Evolutionary conservation across 2,113 vertebrate species (phyloP), one percentile per base, ranked within the genome.

Genomic region (Amazona guildingii): DNA sequence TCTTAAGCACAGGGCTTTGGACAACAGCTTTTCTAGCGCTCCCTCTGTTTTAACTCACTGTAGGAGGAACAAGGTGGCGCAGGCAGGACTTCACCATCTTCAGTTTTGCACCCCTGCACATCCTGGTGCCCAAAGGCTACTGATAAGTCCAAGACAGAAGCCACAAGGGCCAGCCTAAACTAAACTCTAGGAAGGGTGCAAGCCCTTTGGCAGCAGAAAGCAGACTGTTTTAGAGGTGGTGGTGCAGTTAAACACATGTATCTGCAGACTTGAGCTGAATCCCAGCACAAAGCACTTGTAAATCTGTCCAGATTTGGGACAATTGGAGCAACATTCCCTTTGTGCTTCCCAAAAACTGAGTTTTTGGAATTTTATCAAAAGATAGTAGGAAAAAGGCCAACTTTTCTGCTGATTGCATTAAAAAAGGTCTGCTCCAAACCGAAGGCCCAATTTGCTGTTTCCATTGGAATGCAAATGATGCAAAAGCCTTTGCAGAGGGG

Each of bases 381-480:
- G 17, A 15, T 0, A 10, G 80, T 0, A 79, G 62, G 66, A 48
- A 68, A 78, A 78, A 52, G n/a, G 49, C 3, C 0, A 4, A 75
- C 27, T 59, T 70, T 31, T 75, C 69, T 49, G 86, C 85, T 46
- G 85, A 68, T 70, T 37, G 73, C 75, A 55, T 51, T 37, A 24
- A 27, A 46, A 64, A 66, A 73, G 59, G 19, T 41, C 75, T 74
- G 82, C 73, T 90, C 80, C 82, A 8, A 3, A 70, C 11, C 5
- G 0, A 66, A 49, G 64, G 83, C 49, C 95, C 83, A 89, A 66
- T 87, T 52, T 69, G 86, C 90, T 39, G 83, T 54, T 82, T 93
- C 91, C 95, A 94, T 46, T 95, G 96, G 96, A 88, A 96, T 96
- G 96, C 91, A 96, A 96, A 96, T 83, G 86, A 94, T 70, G 83